Conservation (phyloP, 1,140 invertebrate genomes). For the Drosophila miranda region DNA sequence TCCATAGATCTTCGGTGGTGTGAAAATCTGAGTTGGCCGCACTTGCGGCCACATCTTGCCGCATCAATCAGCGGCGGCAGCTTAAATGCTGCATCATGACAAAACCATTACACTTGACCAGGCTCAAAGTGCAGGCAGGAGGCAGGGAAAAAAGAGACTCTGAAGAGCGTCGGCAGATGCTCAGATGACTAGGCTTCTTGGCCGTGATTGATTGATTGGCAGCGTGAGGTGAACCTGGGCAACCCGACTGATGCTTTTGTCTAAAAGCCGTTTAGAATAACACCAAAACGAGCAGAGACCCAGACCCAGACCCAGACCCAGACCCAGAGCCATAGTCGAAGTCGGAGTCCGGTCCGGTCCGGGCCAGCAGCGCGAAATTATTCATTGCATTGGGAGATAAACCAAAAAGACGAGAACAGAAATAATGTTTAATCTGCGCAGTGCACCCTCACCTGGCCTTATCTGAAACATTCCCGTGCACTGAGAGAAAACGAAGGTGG, state of each 20-base stretch:
- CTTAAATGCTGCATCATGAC: conserved; percentile 80
- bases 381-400: conserved; percentile 63
- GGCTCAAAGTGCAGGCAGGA: conserved; percentile 23
- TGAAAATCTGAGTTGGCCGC: conserved; percentile 75
- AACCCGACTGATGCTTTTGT: conserved; percentile 68
- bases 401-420: conserved; percentile 15
- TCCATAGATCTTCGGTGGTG: conserved; percentile 61
- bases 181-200: conserved; percentile 77
- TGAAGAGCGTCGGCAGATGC: conserved; percentile 68
- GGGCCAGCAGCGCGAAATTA: conserved; percentile 70
- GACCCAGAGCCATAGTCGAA: conserved; percentile 12
- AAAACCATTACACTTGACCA: conserved; percentile 80
- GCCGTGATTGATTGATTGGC: conserved; percentile 78
- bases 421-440: conserved; percentile 74
- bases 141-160: conserved; percentile 5
- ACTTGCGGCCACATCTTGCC: conserved; percentile 60
- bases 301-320: conserved; percentile 27
- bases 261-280: conserved; percentile 81
- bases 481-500: neutral
- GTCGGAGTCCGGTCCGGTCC: conserved; percentile 6
- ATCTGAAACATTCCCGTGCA: conserved; percentile 20
- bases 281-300: conserved; percentile 54
- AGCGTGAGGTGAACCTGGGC: conserved; percentile 67
- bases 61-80: conserved; percentile 77
- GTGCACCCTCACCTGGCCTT: conserved; percentile 45